A percentile compares a stretch with the other conserved stretches of the same genome.
Evolutionary conservation across 2,113 vertebrate genomes (phyloP).

Genomic region (Oenanthe melanoleuca): DNA sequence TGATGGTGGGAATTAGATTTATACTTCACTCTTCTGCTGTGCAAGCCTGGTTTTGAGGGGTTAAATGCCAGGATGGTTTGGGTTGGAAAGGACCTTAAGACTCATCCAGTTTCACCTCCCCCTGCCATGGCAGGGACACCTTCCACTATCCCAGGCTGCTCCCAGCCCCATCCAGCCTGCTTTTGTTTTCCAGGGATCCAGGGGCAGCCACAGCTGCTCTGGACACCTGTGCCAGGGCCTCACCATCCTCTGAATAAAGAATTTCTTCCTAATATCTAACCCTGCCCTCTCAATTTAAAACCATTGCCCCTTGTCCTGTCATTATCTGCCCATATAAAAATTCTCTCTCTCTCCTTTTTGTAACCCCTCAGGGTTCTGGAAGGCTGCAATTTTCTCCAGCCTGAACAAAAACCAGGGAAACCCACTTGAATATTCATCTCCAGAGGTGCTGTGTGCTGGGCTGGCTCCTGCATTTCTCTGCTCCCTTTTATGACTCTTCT

Average conservation of each 20-base stretch:
- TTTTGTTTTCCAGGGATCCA: background rate
- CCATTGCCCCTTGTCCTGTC: background rate
- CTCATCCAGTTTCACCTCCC: background rate
- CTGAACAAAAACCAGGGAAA: background rate
- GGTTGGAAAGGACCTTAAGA: background rate
- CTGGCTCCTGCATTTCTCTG: background rate
- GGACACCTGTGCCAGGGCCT: background rate
- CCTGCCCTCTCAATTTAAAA: background rate
- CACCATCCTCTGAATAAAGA: background rate
- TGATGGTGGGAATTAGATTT: background rate
- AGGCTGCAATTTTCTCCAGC: background rate
- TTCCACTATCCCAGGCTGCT: background rate
- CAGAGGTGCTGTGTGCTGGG: background rate
- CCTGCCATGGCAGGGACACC: background rate
- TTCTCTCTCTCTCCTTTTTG: background rate
- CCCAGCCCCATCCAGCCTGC: rapidly evolving
- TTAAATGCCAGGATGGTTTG: background rate
- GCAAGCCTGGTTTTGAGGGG: background rate
- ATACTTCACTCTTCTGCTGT: background rate
- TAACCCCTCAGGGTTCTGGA: background rate
- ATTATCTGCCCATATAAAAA: background rate
- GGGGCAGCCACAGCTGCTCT: background rate
- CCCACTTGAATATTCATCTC: background rate
- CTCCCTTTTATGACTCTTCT: background rate
- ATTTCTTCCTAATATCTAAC: background rate